These are phyloP conservation scores for Tapera naevia DNA, from an alignment of 2,797 vertebrate species.

Conservation along the genomic window DNA sequence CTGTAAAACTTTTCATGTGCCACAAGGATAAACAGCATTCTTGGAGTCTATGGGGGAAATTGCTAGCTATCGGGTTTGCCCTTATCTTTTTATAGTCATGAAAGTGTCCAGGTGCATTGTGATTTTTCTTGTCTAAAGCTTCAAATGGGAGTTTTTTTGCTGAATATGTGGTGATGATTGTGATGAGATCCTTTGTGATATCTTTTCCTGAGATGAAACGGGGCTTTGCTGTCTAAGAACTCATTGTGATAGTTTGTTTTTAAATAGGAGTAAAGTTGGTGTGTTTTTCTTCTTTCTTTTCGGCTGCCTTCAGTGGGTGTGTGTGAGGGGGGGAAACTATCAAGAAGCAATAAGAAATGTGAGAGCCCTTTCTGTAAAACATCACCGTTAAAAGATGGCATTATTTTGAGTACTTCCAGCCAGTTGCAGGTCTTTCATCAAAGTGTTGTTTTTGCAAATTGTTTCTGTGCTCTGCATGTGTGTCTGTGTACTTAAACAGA, in stretches of 20 bases:
- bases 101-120: background rate
- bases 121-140: background rate
- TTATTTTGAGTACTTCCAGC: slow-evolving; percentile 36
- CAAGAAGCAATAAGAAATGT: background rate
- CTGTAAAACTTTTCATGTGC: background rate
- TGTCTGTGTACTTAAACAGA: background rate
- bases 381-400: background rate
- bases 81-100: background rate
- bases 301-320: background rate
- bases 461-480: background rate
- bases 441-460: background rate
- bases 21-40: background rate
- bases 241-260: background rate
- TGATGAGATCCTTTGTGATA: background rate
- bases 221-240: slow-evolving; percentile 19
- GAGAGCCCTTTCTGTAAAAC: background rate
- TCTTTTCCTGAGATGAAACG: slow-evolving; percentile 25
- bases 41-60: background rate
- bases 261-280: background rate
- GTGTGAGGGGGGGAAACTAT: no score
- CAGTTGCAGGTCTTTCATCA: background rate
- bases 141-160: background rate
- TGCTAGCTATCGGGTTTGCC: background rate
- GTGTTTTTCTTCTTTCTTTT: background rate
- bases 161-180: background rate